phyloP scores from a whole-genome alignment of 2,888 invertebrate species.

The Hipparchia semele region DNA sequence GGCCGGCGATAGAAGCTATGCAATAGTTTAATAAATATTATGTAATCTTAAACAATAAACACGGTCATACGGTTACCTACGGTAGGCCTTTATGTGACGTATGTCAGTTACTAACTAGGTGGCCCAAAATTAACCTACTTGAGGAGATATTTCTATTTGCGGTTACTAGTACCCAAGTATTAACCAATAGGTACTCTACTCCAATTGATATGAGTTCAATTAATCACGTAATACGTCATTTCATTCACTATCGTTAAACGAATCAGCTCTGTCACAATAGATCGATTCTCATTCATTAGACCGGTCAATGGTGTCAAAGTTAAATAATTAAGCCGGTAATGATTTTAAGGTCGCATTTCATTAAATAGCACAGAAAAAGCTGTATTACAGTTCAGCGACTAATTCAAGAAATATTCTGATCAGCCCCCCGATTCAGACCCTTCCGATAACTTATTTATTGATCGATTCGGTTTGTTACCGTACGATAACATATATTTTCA shows the following conservation, averaged over 20 bases:
- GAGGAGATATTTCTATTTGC: constrained; percentile 8
- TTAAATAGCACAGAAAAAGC: background rate
- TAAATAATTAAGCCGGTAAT: constrained; percentile 35
- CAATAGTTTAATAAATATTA: background rate
- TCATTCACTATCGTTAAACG: constrained; percentile 32
- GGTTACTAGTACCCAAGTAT: constrained; percentile 11
- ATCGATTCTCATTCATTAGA: constrained; percentile 37
- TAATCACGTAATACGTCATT: constrained; percentile 36
- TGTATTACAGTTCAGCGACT: no score
- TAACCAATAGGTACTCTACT: constrained; percentile 17
- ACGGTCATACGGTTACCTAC: constrained; percentile 5
- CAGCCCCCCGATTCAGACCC: no score
- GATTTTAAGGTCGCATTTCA: constrained; percentile 14
- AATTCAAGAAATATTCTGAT: no score
- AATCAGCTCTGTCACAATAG: constrained; percentile 41
- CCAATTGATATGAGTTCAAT: constrained; percentile 28
- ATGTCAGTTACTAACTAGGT: constrained; percentile 18
- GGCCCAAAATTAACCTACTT: constrained; percentile 13
- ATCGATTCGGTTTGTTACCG: no score
- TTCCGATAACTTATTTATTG: no score
- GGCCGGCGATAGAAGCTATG: no score
- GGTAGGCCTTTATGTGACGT: background rate
- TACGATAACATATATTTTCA: no score
- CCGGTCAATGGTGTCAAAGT: constrained; percentile 36
- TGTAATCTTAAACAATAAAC: background rate